A percentile compares a stretch with the other conserved stretches of the same genome.
phyloP scores from a whole-genome alignment of 2,888 invertebrate genomes.

The Pocota personata region DNA sequence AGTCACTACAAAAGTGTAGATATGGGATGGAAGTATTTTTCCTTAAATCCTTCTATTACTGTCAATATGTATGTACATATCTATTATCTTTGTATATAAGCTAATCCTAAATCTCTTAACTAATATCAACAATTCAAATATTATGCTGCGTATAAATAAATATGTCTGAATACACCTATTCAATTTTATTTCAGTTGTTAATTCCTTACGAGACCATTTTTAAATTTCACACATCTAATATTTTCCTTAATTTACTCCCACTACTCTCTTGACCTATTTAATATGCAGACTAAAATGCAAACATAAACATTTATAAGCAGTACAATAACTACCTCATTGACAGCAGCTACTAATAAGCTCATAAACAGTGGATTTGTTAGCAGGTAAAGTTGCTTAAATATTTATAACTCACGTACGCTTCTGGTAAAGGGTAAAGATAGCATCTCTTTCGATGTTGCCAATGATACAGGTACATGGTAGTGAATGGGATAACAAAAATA shows the following conservation, averaged over 20 bases:
- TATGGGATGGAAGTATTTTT: too few relatives aligned
- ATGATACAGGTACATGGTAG: not conserved
- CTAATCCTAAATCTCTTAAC: too few relatives aligned
- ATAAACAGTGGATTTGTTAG: constrained; percentile 18
- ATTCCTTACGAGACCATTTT: too few relatives aligned
- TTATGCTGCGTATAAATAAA: too few relatives aligned
- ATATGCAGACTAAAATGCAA: not conserved
- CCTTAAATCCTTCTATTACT: too few relatives aligned
- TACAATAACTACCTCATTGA: constrained; percentile 17
- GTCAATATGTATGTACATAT: too few relatives aligned
- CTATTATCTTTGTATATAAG: too few relatives aligned
- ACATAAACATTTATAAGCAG: constrained; percentile 14
- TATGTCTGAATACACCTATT: too few relatives aligned
- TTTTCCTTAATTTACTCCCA: not conserved
- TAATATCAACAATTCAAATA: too few relatives aligned
- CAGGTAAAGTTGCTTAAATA: constrained; percentile 33
- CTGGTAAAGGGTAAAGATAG: constrained; percentile 6
- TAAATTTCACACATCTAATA: too few relatives aligned
- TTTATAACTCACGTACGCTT: constrained; percentile 35
- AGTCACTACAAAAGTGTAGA: too few relatives aligned
- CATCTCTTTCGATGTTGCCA: not conserved
- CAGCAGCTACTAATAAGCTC: constrained; percentile 40
- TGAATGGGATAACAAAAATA: not conserved
- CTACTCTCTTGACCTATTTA: not conserved
- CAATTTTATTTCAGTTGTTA: too few relatives aligned